Conservation (phyloP, 30 jellyfish, hydroid and myxozoan genomes). For the Aurelia aurita region DNA sequence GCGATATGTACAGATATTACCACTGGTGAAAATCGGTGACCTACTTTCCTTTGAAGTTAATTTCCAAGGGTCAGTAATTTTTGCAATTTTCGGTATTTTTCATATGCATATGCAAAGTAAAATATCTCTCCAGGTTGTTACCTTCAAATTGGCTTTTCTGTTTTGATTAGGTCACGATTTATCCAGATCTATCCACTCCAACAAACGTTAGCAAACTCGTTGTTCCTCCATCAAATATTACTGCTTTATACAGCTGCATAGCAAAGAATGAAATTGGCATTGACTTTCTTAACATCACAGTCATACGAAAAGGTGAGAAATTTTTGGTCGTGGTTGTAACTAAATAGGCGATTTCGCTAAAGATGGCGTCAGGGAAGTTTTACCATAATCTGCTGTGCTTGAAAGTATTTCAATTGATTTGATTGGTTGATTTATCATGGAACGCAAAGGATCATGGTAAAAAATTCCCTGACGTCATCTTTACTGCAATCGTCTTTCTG, state of each 20-base stretch:
- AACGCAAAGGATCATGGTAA: not conserved
- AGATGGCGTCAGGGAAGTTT: not conserved
- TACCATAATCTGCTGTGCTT: no score
- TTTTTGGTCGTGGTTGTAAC: not conserved
- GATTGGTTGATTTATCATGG: no score
- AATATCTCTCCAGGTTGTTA: no score
- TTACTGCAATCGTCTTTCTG: not conserved
- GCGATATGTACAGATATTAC: no score
- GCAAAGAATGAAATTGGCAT: constrained; percentile 52
- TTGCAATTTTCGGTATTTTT: no score
- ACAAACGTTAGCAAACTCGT: constrained; percentile 35
- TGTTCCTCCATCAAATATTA: constrained; percentile 14
- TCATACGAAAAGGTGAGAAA: constrained; percentile 20
- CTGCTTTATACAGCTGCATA: constrained; percentile 49
- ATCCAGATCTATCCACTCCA: constrained; percentile 8
- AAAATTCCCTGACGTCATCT: not conserved
- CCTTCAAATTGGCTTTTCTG: not conserved
- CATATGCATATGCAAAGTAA: not conserved
- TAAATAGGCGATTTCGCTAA: not conserved
- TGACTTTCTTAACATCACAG: constrained; percentile 35
- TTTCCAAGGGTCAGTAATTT: no score
- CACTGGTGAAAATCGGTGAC: no score
- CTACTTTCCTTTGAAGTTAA: no score
- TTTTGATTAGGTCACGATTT: constrained; percentile 3
- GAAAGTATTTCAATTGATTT: no score